These are phyloP conservation scores for Crocidura indochinensis DNA, from an alignment of 2,797 vertebrate species.

Conservation along the genomic window DNA sequence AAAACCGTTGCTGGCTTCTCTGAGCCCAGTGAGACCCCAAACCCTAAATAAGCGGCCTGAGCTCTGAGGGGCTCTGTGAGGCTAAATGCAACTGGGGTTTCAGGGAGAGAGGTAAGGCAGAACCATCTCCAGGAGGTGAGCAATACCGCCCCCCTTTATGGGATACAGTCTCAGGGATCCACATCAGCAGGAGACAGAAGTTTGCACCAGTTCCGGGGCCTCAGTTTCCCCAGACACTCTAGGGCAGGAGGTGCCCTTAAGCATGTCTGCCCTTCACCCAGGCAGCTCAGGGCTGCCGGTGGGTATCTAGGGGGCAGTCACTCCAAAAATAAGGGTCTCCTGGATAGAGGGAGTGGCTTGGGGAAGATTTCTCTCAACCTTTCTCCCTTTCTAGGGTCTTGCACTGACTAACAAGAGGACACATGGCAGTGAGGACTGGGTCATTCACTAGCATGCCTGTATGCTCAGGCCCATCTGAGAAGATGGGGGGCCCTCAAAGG, in stretches of 20 bases:
- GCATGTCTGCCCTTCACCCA: background rate
- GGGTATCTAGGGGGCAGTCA: background rate
- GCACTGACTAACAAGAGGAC: background rate
- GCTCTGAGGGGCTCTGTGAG: background rate
- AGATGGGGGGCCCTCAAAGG: background rate
- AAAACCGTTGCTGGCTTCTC: background rate
- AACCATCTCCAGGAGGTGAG: background rate
- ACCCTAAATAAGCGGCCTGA: background rate
- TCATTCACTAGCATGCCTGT: background rate
- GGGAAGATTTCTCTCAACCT: background rate
- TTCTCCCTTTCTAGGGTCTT: background rate
- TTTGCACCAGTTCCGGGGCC: background rate
- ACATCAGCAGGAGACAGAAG: fast-evolving
- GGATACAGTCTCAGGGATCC: background rate
- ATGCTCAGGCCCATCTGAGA: background rate
- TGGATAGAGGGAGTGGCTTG: background rate
- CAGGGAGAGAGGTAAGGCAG: background rate
- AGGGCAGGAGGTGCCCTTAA: background rate
- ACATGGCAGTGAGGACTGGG: background rate
- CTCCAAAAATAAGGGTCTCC: background rate
- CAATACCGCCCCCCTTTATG: background rate
- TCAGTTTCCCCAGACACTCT: background rate
- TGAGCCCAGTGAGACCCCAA: background rate
- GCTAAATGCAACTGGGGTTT: background rate
- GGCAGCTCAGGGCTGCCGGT: background rate